phyloP scores from a whole-genome alignment of 2,888 invertebrate species.

The Biston stratarius region DNA sequence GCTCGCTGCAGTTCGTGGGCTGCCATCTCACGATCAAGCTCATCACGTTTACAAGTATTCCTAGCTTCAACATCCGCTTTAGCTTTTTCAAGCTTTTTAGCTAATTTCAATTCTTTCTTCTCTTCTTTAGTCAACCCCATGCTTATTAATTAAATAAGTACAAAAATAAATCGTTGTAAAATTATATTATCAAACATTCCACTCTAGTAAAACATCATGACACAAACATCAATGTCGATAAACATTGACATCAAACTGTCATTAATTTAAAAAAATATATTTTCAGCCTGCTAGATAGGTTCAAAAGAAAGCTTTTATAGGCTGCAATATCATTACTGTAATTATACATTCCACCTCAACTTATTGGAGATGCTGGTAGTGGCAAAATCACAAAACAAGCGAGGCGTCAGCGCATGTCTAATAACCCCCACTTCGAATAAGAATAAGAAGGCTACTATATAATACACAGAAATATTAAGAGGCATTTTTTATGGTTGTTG shows the following conservation, averaged over 20 bases:
- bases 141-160: slow-evolving; percentile 30
- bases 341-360: too few species aligned
- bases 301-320: background rate
- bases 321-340: too few species aligned
- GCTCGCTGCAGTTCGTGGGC: slow-evolving; percentile 63
- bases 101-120: slow-evolving; percentile 73
- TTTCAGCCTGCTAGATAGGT: background rate
- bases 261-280: background rate
- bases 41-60: slow-evolving; percentile 64
- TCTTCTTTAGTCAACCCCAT: slow-evolving; percentile 73
- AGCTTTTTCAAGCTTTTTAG: slow-evolving; percentile 68
- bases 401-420: too few species aligned
- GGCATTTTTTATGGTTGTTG: too few species aligned
- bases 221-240: background rate
- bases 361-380: too few species aligned
- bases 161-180: slow-evolving; percentile 26
- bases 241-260: background rate
- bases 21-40: slow-evolving; percentile 70
- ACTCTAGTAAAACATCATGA: background rate
- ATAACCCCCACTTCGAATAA: too few species aligned
- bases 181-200: slow-evolving; percentile 3
- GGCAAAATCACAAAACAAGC: too few species aligned
- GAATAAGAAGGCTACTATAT: too few species aligned
- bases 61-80: slow-evolving; percentile 59
- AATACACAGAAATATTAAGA: too few species aligned